Percentiles rank a stretch among this genome's conserved stretches.
These are phyloP conservation scores for Eulemur coronatus DNA, from an alignment of 2,797 vertebrate genomes.

Conservation along the genomic window DNA sequence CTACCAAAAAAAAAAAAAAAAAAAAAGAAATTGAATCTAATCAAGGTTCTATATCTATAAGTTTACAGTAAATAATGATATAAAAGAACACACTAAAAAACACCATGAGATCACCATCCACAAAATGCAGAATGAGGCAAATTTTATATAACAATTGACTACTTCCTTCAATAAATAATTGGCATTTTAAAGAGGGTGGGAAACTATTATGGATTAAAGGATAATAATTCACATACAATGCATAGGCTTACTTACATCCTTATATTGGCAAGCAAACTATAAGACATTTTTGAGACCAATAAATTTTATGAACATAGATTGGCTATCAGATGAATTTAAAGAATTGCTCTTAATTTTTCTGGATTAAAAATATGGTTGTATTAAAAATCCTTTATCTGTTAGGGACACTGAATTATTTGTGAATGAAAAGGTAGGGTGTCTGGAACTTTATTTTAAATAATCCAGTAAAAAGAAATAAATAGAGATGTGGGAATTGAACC, in stretches of 20 bases:
- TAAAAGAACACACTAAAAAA: not conserved
- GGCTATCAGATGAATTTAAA: not conserved
- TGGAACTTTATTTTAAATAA: not conserved
- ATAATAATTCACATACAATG: not conserved
- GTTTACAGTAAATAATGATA: not conserved
- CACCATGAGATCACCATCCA: not conserved
- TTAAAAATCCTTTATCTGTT: not conserved
- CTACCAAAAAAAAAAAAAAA: not conserved
- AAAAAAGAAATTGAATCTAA: not conserved
- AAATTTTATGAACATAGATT: not conserved
- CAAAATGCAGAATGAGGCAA: not conserved
- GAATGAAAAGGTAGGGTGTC: not conserved
- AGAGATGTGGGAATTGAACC: not conserved
- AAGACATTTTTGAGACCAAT: not conserved
- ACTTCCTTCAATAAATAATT: not conserved
- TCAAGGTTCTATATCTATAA: not conserved
- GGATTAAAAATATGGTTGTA: not conserved
- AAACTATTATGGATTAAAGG: not conserved
- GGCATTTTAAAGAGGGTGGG: not conserved
- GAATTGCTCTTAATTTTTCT: not conserved
- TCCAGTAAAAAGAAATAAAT: not conserved
- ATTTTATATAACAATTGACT: not conserved
- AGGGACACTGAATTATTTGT: not conserved
- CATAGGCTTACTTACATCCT: not conserved
- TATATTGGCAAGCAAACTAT: not conserved